These are phyloP conservation scores for Aphyosemion australe DNA, from an alignment of 2,113 vertebrate genomes.

Conservation along the genomic window DNA sequence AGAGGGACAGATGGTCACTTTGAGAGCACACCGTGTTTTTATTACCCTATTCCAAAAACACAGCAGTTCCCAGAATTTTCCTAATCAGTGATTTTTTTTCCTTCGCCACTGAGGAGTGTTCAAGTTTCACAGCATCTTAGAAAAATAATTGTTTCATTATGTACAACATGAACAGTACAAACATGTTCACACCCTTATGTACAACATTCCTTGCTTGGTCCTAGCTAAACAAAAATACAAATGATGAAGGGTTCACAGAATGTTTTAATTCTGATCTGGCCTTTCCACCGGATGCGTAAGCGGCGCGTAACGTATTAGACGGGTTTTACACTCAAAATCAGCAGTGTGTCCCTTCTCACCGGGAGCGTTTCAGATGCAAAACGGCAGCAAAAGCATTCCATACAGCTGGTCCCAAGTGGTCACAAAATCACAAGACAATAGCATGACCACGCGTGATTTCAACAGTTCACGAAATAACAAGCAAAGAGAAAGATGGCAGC, in stretches of 20 bases:
- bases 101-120: conserved; percentile 51
- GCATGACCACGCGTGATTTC: no score
- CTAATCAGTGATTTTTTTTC: conserved; percentile 20
- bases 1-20: conserved; percentile 28
- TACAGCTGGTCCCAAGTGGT: no score
- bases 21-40: conserved; percentile 12
- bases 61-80: conserved; percentile 18
- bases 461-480: no score
- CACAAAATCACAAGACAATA: no score
- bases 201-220: conserved; percentile 36
- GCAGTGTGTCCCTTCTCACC: no score
- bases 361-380: no score
- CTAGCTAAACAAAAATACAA: not conserved
- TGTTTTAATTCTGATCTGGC: no score
- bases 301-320: no score
- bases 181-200: conserved; percentile 53
- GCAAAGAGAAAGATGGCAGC: no score
- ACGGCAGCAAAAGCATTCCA: no score
- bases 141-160: conserved; percentile 82
- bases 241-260: not conserved
- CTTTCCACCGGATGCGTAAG: no score
- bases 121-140: conserved; percentile 71
- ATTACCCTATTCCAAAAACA: not conserved
- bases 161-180: conserved; percentile 69
- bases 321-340: no score